These are phyloP conservation scores for Ooceraea biroi DNA, from an alignment of 1,140 invertebrate species.

Conservation along the genomic window DNA sequence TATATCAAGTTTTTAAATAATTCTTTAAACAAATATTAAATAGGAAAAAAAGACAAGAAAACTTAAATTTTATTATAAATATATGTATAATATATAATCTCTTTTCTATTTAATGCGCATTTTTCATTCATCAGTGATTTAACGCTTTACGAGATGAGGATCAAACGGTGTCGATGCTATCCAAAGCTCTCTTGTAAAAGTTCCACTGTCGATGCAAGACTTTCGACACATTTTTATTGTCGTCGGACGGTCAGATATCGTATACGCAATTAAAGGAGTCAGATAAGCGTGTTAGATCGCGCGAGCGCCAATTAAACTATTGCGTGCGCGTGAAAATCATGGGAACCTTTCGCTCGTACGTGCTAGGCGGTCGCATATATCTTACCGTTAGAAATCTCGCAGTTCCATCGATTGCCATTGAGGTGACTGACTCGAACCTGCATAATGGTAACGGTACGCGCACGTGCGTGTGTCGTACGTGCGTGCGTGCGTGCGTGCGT, in stretches of 20 bases:
- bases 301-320: constrained; percentile 45
- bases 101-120: not conserved
- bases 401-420: constrained; percentile 48
- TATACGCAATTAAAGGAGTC: constrained; percentile 27
- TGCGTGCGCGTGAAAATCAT: constrained; percentile 50
- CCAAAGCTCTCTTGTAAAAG: not conserved
- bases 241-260: not conserved
- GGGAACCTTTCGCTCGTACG: constrained; percentile 29
- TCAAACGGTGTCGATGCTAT: constrained; percentile 5
- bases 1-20: constrained; percentile 3
- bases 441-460: constrained; percentile 11
- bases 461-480: not conserved
- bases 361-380: constrained; percentile 44
- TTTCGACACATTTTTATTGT: constrained; percentile 49
- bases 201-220: constrained; percentile 9
- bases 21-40: not conserved
- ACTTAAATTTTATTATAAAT: not conserved
- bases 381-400: constrained; percentile 49
- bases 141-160: constrained; percentile 1
- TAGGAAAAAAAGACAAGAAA: not conserved
- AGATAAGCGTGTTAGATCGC: constrained; percentile 50
- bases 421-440: constrained; percentile 50
- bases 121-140: not conserved
- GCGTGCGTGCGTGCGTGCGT: not conserved
- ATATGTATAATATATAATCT: not conserved